Base-by-base conservation (phyloP, 2,113 vertebrate genomes). In the Nothobranchius kuhntae region DNA sequence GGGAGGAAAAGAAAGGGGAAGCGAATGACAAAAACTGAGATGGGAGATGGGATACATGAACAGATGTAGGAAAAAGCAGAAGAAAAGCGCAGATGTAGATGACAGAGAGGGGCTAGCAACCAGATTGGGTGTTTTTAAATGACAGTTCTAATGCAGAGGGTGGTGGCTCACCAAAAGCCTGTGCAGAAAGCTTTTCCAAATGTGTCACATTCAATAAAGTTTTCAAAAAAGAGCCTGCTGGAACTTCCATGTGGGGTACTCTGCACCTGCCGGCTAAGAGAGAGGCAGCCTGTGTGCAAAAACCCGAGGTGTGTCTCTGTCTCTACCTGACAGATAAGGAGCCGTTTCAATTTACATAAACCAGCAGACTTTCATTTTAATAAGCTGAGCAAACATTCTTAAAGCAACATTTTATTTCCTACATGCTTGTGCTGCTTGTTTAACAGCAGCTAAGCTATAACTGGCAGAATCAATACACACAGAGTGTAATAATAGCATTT, bases 81-180 rank as follows among this genome's bases (percentile, higher is more conserved):
- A 67, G 13, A 24, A 65, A 68, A 53, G 30, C 57, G 68, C 6
- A 61, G 47, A 61, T 59, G 57, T 45, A 21, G 61, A 68, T 71
- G 69, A 63, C 26, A 56, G 46, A 64, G 44, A 35, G 45, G 17
- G 15, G 47, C 26, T 57, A 55, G 68, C 68, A 75, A 64, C 17
- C 53, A 68, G 79, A 66, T 71, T 67, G 73, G 30, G 9, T 71
- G 50, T 62, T 80, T 65, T 50, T 36, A 71, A 73, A 71, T 80
- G 53, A 81, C 58, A 76, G 42, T 57, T 73, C 9, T 44, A 71
- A 78, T 60, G 73, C 68, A 59, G 50, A 65, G 53, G 21, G 61
- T 65, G 46, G 65, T 35, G 38, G 65, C n/a, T 71, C 65, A 66
- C 21, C 71, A 68, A 78, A 73, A 51, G 14, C 45, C 13, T 47